These are phyloP conservation scores for Maconellicoccus hirsutus DNA, from an alignment of 1,140 invertebrate genomes.

Conservation along the genomic window DNA sequence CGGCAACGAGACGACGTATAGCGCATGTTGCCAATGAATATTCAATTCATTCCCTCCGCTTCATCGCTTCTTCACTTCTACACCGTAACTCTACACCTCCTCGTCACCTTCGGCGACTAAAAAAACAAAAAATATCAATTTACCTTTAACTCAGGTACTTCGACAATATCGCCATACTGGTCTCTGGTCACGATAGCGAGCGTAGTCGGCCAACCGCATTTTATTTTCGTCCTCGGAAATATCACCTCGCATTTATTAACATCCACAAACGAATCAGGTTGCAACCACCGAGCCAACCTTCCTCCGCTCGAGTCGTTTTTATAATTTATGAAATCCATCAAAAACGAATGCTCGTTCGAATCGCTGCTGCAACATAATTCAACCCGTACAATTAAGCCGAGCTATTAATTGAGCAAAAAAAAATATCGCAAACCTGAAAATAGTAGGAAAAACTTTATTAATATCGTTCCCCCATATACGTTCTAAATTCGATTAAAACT, in stretches of 20 bases:
- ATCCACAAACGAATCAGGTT: constrained; percentile 85
- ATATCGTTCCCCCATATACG: background rate
- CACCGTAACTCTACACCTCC: too few relatives aligned
- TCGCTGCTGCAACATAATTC: constrained; percentile 38
- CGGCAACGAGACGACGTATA: too few relatives aligned
- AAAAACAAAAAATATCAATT: too few relatives aligned
- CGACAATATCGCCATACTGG: constrained; percentile 80
- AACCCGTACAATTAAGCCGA: too few relatives aligned
- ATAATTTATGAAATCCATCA: constrained; percentile 83
- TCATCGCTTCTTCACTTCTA: too few relatives aligned
- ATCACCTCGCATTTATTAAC: constrained; percentile 68
- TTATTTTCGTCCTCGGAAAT: constrained; percentile 57
- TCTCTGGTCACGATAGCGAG: constrained; percentile 77
- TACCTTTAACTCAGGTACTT: constrained; percentile 75
- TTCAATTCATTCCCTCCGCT: too few relatives aligned
- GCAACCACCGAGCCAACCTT: constrained; percentile 82
- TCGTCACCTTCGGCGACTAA: too few relatives aligned
- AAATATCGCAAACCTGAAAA: background rate
- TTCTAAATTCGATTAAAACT: background rate
- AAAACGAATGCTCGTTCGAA: constrained; percentile 85
- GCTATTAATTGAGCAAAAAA: background rate
- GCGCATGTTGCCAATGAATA: too few relatives aligned
- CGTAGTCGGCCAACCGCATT: constrained; percentile 67
- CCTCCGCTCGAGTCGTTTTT: constrained; percentile 78
- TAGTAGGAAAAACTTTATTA: background rate